phyloP scores from a whole-genome alignment of 2,888 invertebrate species.

The Heliconius ethilla region DNA sequence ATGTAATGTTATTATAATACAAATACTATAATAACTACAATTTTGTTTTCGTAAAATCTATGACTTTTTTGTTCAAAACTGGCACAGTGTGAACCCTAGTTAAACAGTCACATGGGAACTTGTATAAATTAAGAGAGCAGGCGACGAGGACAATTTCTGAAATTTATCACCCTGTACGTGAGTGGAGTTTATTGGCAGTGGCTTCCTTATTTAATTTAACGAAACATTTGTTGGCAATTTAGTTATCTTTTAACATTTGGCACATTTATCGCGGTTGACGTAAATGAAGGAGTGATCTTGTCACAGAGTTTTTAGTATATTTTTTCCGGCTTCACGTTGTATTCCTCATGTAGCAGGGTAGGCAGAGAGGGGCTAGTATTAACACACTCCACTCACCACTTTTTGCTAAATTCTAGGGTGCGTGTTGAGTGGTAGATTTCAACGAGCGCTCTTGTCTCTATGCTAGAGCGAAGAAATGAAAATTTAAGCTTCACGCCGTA shows the following conservation, averaged over 20 bases:
- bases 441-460: too few species aligned
- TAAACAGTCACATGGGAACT: conserved; percentile 35
- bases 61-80: neutral
- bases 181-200: conserved; percentile 51
- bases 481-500: too few species aligned
- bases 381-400: neutral
- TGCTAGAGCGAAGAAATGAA: too few species aligned
- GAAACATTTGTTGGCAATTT: conserved; percentile 47
- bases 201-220: conserved; percentile 55
- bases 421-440: neutral
- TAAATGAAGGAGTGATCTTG: neutral
- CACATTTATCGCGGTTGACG: conserved; percentile 8
- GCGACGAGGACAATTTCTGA: conserved; percentile 62
- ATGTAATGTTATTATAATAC: neutral
- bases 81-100: conserved; percentile 15
- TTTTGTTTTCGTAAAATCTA: neutral
- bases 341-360: neutral
- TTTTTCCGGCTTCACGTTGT: neutral
- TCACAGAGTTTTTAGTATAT: neutral
- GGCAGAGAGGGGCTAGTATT: neutral
- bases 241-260: conserved; percentile 27
- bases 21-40: neutral
- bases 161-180: conserved; percentile 69
- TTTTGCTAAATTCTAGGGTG: neutral
- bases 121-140: conserved; percentile 70